phyloP scores from a whole-genome alignment of 1,140 invertebrate species.

The Drosophila pseudoobscura region DNA sequence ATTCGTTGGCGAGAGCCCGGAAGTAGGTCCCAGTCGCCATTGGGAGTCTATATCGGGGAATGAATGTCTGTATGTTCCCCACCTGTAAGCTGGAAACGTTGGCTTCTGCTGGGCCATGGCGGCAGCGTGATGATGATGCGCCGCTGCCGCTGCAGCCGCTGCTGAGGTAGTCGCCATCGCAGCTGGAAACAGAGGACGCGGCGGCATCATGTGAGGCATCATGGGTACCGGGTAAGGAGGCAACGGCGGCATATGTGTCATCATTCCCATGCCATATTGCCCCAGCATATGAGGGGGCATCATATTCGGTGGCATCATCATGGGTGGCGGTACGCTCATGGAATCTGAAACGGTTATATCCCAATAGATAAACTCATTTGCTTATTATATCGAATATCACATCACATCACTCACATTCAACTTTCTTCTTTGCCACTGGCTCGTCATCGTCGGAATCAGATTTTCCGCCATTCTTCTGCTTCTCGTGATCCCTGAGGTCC shows the following conservation, averaged over 20 bases:
- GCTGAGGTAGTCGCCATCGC: conserved; percentile 87
- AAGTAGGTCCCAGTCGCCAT: background rate
- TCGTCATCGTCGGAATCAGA: conserved; percentile 92
- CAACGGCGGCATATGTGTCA: conserved; percentile 85
- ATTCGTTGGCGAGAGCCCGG: background rate
- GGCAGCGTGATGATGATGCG: conserved; percentile 82
- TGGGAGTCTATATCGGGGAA: too few relatives aligned
- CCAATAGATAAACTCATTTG: background rate
- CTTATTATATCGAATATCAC: background rate
- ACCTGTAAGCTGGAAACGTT: conserved; percentile 92
- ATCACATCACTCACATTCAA: conserved; percentile 84
- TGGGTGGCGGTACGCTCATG: conserved; percentile 84
- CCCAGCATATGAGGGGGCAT: conserved; percentile 86
- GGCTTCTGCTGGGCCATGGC: conserved; percentile 87
- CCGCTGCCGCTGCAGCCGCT: conserved; percentile 78
- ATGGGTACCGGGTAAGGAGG: conserved; percentile 85
- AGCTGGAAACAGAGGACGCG: conserved; percentile 90
- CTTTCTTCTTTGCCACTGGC: conserved; percentile 90
- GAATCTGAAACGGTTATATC: conserved; percentile 50
- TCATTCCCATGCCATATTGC: conserved; percentile 84
- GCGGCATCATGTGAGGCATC: conserved; percentile 88
- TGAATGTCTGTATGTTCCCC: conserved; percentile 34
- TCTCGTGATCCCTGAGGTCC: conserved; percentile 97
- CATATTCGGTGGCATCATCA: conserved; percentile 86
- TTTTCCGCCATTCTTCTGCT: conserved; percentile 88